A percentile compares a stretch with the other conserved stretches of the same genome.
phyloP scores from a whole-genome alignment of 2,113 vertebrate species.

The Dromas ardeola region DNA sequence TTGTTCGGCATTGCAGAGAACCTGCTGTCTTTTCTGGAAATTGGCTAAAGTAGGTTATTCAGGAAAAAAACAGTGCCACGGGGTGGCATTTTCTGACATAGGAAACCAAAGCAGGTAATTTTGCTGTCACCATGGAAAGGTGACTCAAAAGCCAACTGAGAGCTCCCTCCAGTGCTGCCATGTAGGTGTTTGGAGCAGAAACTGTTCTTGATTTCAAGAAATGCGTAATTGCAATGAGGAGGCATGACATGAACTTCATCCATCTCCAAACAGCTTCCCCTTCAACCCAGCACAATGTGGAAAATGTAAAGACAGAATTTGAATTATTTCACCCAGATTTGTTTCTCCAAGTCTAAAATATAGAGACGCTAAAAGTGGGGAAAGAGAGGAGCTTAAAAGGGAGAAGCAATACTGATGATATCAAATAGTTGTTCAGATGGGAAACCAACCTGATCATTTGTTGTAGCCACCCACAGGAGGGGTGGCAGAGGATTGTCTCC shows the following conservation, averaged over 20 bases:
- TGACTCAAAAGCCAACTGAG: background rate
- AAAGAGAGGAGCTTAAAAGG: background rate
- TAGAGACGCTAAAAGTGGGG: background rate
- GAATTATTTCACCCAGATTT: background rate
- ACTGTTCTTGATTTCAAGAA: background rate
- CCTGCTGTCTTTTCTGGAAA: background rate
- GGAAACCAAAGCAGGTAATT: background rate
- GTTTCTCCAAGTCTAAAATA: background rate
- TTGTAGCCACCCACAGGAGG: background rate
- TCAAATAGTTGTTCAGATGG: background rate
- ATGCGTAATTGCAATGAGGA: background rate
- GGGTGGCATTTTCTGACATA: background rate
- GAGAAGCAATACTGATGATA: background rate
- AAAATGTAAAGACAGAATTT: background rate
- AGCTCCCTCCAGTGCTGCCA: background rate
- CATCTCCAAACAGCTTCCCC: background rate
- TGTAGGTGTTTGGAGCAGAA: background rate
- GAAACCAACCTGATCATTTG: background rate
- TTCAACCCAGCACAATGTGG: background rate
- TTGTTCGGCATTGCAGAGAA: background rate
- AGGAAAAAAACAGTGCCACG: background rate
- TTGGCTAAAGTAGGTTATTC: background rate
- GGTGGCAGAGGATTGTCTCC: background rate
- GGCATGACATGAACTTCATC: background rate
- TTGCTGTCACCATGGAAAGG: background rate